Percentiles rank a stretch among this genome's conserved stretches.
These are phyloP conservation scores for Ceuthmochares aereus DNA, from an alignment of 2,113 vertebrate species.

Conservation along the genomic window DNA sequence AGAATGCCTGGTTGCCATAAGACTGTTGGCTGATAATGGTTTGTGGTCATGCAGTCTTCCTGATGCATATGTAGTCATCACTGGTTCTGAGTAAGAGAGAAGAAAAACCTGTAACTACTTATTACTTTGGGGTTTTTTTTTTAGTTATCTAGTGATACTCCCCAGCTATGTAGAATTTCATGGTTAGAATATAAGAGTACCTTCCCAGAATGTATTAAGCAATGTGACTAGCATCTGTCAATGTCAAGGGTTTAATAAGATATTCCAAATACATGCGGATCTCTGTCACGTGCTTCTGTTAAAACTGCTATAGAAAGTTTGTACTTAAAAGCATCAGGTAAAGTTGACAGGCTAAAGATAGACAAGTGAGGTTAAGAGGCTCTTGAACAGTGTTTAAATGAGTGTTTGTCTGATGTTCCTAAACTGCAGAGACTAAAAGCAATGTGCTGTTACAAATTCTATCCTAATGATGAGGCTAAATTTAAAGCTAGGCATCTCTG, in stretches of 20 bases:
- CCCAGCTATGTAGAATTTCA: neutral
- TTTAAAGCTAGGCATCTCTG: neutral
- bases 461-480: neutral
- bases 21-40: neutral
- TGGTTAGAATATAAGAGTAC: neutral
- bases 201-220: neutral
- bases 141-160: neutral
- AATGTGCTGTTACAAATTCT: neutral
- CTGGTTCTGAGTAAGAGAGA: slow-evolving; percentile 4
- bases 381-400: neutral
- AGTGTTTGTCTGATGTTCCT: neutral
- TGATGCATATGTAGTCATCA: neutral
- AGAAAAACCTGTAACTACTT: neutral
- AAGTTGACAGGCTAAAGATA: neutral
- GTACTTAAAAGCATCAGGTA: neutral
- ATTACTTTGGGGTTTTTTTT: neutral
- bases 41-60: slow-evolving; percentile 25
- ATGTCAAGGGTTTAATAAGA: neutral
- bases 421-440: neutral
- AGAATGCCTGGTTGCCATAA: neutral
- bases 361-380: neutral
- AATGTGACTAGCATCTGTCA: neutral
- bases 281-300: neutral
- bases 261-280: neutral
- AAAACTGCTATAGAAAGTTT: neutral